Evolutionary conservation across 2,113 vertebrate species (phyloP), one percentile per base, ranked within the genome.

Genomic region (Ammodytes dubius): DNA sequence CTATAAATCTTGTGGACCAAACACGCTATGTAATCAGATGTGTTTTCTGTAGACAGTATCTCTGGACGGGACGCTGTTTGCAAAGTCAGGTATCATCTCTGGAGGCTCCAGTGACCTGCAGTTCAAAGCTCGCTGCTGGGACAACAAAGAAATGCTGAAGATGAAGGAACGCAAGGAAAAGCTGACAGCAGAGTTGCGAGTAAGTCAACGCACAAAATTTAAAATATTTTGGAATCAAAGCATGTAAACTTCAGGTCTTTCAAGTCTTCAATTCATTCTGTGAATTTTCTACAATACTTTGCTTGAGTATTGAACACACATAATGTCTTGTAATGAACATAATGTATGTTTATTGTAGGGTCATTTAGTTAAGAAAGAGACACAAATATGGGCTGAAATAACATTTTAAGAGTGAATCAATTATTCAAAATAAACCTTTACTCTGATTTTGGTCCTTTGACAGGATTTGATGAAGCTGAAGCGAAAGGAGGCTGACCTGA

Each of bases 61-160:
- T 74, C 95, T 98, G 85, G 98, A 99, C 77, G 98, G 98, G 87
- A 99, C 98, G 57, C 89, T 99, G 60, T 99, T 99, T 94, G 89
- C 95, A 64, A 99, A 97, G 88, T 99, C 97, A 37, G 98, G 98
- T 7, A 95, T 97, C 72, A 98, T 99, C 77, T 99, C 98, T 50
- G 98, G 98, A 90, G 98, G 98, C 45, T 96, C 98, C 72, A 96
- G 94, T 85, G 90, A 97, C 83, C 94, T 99, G 88, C 95, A 94
- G 83, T 90, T 74, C 82, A 99, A 96, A 93, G 97, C 98, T 70
- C 95, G 92, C 45, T 91, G 83, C 85, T 99, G 98, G 98, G 96
- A 99, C 49, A 97, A 98, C 27, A 98, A 97, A 83, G 96, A 96
- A n/a, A 77, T 99, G 0, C 94, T 57, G 52, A 89, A 74, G 60